Evolutionary conservation across 2,888 invertebrate species (phyloP), one percentile per base, ranked within the genome.

Genomic region (Drosophila lutescens): DNA sequence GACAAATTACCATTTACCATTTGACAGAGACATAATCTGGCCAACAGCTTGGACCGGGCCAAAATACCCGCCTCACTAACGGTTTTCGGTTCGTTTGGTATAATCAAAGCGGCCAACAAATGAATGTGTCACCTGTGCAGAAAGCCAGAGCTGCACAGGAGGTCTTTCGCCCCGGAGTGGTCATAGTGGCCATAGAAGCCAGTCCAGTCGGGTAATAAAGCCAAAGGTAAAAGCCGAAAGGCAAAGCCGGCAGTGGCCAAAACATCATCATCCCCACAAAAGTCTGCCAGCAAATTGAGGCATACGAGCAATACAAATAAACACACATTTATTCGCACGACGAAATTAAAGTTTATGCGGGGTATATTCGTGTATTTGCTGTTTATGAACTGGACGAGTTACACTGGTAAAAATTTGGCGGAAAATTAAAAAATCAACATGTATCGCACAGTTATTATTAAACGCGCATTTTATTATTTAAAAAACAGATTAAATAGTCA

Each of bases 91-190:
- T 71, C 78, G 82, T 76, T 85, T 78, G 58, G 78, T 85, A 87
- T 87, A 89, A 87, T 87, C 86, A 89, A 85, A 85, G 79, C 63
- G 70, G 23, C 69, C 73, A 67, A 75, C 79, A 81, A 85, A 79
- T 78, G 87, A 81, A 85, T 74, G 68, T 89, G 89, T 87, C 85
- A 89, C 76, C 82, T 74, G 86, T 55, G 69, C 75, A 74, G 71
- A 82, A 69, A 65, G 72, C 69, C 74, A 74, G 75, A 62, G 59
- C 50, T 60, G 32, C 67, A 53, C 67, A 66, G 65, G 56, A 59
- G 71, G 58, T 61, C 34, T 26, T 20, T 20, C 30, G 20, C 34
- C 30, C 3, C 12, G 4, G 41, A 57, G 47, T 40, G 51, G 46
- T 23, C 38, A 32, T 34, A 26, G 26, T 26, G 26, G 12, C 40